Base-by-base conservation (phyloP, 2,888 invertebrate species). In the Bhutanitis thaidina region DNA sequence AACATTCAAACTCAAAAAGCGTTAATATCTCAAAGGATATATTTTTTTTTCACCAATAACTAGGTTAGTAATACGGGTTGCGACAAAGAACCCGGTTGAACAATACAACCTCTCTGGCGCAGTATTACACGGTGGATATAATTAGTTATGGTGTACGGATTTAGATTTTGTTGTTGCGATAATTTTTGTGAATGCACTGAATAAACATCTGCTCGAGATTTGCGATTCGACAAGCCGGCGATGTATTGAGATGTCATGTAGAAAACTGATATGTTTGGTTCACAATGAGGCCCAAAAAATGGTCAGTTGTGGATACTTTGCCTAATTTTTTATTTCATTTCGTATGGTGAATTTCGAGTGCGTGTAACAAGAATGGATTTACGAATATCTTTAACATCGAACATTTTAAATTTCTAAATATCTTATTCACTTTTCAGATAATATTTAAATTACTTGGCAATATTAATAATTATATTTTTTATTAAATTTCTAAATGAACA, bases 131-230 rank as follows among this genome's bases (percentile, higher is more conserved):
- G 86, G 81, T 86, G 86, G 87, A 87, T 89, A 83, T 89, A 87
- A 89, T 89, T 89, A 89, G 88, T 75, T 85, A 87, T 89, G 89
- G 88, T 88, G 82, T 77, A 85, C 78, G 87, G 88, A 87, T 88
- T 88, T 87, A 87, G 89, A 88, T 88, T 81, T 86, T 75, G 79
- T 77, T 78, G 80, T 82, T 79, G 79, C 75, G 88, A 87, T 88
- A 87, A 88, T 84, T 81, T 81, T 80, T 71, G 69, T 86, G 82
- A 87, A 87, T 86, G 72, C 75, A 51, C 64, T 67, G 75, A 81
- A 78, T 70, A 86, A 80, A 86, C 88, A 88, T 80, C 88, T 88
- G 88, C 75, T 80, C 68, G 73, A 77, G 82, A 83, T 86, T 74
- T 77, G 73, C 59, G 61, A 76, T 71, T 77, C 77, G 86, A 82